phyloP scores from a whole-genome alignment of 1,140 invertebrate species.

The Diabrotica undecimpunctata region DNA sequence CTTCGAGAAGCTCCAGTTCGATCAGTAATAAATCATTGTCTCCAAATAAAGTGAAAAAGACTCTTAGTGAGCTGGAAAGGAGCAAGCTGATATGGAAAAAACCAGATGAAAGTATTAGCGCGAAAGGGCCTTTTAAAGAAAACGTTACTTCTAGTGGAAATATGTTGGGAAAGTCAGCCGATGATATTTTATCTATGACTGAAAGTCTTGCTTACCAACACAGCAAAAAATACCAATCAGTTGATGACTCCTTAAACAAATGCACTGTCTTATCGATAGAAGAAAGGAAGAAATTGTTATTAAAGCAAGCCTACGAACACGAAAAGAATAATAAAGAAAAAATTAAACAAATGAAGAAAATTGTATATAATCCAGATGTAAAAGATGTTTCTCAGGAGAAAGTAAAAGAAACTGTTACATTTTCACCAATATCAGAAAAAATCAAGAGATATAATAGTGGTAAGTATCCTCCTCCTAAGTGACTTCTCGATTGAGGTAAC shows the following conservation, averaged over 20 bases:
- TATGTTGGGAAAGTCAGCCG: conserved; percentile 21
- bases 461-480: conserved; percentile 6
- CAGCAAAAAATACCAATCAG: conserved; percentile 18
- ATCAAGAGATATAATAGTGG: conserved; percentile 22
- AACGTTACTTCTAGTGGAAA: not conserved
- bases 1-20: conserved; percentile 1
- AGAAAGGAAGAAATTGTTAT: conserved; percentile 24
- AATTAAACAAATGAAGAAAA: conserved; percentile 1
- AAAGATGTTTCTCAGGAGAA: not conserved
- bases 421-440: conserved; percentile 17
- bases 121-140: not conserved
- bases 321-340: conserved; percentile 9
- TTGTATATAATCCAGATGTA: not conserved
- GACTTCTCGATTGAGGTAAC: too few species aligned
- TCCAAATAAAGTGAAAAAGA: conserved; percentile 11
- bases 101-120: not conserved
- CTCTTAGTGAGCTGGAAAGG: not conserved
- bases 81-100: conserved; percentile 17
- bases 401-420: not conserved
- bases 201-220: conserved; percentile 8
- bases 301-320: conserved; percentile 23
- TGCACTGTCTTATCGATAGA: conserved; percentile 20
- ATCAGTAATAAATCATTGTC: not conserved
- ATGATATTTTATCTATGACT: conserved; percentile 21
- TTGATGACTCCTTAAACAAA: conserved; percentile 23